These are phyloP conservation scores for Galbula dea DNA, from an alignment of 2,113 vertebrate species.

Conservation along the genomic window DNA sequence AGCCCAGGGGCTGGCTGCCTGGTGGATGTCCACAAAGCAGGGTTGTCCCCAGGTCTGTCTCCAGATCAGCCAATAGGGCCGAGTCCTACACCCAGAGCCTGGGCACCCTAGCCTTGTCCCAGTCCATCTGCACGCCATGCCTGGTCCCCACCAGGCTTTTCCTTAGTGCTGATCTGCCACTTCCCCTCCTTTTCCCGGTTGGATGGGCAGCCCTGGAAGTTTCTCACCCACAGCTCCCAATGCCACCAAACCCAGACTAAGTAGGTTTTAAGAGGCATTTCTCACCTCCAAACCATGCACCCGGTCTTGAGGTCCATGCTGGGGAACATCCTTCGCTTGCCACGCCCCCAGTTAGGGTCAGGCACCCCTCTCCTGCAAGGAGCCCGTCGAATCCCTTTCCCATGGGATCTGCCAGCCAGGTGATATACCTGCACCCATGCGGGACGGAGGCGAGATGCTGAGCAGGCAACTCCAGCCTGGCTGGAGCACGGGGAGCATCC, in stretches of 20 bases:
- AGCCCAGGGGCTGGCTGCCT: background rate
- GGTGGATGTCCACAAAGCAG: fast-evolving
- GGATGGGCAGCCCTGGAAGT: background rate
- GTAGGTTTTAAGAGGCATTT: background rate
- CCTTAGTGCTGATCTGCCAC: fast-evolving
- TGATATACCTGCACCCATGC: fast-evolving
- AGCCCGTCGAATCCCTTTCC: background rate
- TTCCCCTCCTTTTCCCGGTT: fast-evolving
- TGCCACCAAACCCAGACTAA: background rate
- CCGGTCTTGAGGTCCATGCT: background rate
- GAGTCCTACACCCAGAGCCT: background rate
- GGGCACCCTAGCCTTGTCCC: background rate
- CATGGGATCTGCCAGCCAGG: background rate
- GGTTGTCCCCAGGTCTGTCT: background rate
- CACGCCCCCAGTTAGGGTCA: fast-evolving
- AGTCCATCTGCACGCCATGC: background rate
- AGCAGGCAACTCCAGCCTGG: background rate
- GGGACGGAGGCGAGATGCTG: background rate
- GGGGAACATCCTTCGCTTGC: background rate
- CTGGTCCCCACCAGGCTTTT: background rate
- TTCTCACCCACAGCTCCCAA: background rate
- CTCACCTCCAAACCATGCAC: background rate
- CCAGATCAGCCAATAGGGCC: fast-evolving
- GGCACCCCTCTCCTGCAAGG: fast-evolving
- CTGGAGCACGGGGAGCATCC: background rate